Evolutionary conservation across 2,113 vertebrate genomes (phyloP).

Genomic region (Anoura caudifer): DNA sequence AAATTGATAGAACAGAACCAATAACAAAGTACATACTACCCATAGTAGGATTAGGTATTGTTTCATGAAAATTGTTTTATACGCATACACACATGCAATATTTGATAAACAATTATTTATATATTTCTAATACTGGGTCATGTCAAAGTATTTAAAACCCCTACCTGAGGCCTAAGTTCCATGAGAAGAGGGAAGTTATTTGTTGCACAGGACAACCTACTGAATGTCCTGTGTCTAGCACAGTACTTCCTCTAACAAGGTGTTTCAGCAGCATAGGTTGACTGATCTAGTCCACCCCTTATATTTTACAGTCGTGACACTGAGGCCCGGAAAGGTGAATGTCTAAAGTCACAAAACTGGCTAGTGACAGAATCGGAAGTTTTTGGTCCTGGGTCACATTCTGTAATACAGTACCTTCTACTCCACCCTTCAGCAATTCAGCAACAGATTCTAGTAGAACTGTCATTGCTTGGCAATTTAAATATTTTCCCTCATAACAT

Average conservation of each 20-base stretch:
- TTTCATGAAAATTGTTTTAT: not conserved
- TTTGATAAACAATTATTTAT: not conserved
- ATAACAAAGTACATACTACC: not conserved
- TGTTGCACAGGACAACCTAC: not conserved
- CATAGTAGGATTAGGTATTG: not conserved
- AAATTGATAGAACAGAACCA: not conserved
- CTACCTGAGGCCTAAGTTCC: not conserved
- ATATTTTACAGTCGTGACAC: not conserved
- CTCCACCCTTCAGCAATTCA: not conserved
- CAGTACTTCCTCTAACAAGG: not conserved
- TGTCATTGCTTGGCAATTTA: not conserved
- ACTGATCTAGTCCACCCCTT: not conserved
- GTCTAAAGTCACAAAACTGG: not conserved
- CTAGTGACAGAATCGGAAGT: not conserved
- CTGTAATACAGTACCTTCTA: not conserved
- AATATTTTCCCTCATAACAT: not conserved
- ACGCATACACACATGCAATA: not conserved
- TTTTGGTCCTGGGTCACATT: not conserved
- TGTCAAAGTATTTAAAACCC: not conserved
- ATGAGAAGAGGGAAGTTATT: not conserved
- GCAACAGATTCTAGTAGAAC: not conserved
- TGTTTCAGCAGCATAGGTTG: not conserved
- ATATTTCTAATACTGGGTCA: not conserved
- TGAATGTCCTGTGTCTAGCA: not conserved
- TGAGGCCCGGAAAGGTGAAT: not conserved